These are phyloP conservation scores for Mamestra configurata DNA, from an alignment of 1,140 invertebrate species.

Conservation along the genomic window DNA sequence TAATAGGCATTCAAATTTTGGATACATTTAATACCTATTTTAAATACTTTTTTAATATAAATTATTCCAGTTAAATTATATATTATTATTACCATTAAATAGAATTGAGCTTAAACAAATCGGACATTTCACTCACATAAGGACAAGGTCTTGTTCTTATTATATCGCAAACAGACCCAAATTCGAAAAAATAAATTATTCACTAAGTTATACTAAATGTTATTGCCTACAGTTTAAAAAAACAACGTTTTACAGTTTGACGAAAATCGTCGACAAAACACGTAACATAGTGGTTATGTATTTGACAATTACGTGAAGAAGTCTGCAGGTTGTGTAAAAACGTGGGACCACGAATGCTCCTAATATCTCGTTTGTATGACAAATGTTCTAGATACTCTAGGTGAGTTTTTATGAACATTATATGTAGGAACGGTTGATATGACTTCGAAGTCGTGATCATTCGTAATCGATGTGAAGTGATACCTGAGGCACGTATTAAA, in stretches of 20 bases:
- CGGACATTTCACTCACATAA: too few relatives aligned
- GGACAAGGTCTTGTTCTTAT: too few relatives aligned
- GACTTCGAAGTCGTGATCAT: slow-evolving; percentile 6
- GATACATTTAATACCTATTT: too few relatives aligned
- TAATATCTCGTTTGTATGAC: slow-evolving; percentile 30
- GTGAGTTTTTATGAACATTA: background rate
- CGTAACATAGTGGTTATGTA: slow-evolving; percentile 35
- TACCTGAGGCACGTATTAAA: background rate
- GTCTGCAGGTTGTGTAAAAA: slow-evolving; percentile 28
- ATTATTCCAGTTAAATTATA: too few relatives aligned
- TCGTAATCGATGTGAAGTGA: slow-evolving; percentile 11
- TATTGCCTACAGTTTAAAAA: too few relatives aligned
- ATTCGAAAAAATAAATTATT: too few relatives aligned
- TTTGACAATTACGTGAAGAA: slow-evolving; percentile 35
- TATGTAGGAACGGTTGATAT: background rate
- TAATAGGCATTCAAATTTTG: too few relatives aligned
- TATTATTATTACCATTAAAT: too few relatives aligned
- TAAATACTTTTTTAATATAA: too few relatives aligned
- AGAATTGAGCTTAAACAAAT: too few relatives aligned
- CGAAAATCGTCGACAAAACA: slow-evolving; percentile 1
- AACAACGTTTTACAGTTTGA: background rate
- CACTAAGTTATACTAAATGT: too few relatives aligned
- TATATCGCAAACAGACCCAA: too few relatives aligned
- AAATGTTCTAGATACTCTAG: slow-evolving; percentile 21
- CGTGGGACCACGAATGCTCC: slow-evolving; percentile 28